Evolutionary conservation across 2,797 vertebrate species (phyloP).

Genomic region (Mormyrops boulengeri): DNA sequence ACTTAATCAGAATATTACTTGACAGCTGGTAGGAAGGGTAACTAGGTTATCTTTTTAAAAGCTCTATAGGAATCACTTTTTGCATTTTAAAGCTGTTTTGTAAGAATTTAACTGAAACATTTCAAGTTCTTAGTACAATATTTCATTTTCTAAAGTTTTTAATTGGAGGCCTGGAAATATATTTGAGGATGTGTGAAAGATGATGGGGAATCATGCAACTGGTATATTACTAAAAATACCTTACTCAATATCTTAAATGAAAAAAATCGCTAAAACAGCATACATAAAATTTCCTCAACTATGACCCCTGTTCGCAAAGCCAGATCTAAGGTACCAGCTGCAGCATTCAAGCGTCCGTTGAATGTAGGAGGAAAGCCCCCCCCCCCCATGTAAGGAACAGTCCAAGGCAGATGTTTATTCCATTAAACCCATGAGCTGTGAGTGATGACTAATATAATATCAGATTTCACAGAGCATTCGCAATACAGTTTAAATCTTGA

Average conservation of each 20-base stretch:
- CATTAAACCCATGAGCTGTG: background rate
- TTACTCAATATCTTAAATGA: background rate
- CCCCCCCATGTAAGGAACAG: background rate
- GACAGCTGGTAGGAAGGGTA: background rate
- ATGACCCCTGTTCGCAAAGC: background rate
- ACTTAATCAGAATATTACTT: background rate
- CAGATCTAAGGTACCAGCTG: background rate
- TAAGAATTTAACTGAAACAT: background rate
- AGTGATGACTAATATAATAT: background rate
- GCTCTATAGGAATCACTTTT: background rate
- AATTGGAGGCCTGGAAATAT: background rate
- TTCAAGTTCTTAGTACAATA: background rate
- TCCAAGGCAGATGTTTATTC: background rate
- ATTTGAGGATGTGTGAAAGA: background rate
- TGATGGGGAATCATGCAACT: background rate
- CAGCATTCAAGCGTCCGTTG: background rate
- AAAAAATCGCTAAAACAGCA: background rate
- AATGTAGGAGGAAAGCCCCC: background rate
- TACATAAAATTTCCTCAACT: background rate
- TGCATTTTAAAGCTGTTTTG: background rate
- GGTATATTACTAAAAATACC: background rate
- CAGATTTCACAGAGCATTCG: background rate
- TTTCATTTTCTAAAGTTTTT: background rate
- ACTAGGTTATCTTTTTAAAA: too few species aligned
- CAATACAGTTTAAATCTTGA: background rate